phyloP scores from a whole-genome alignment of 2,888 invertebrate genomes.

The Synergus itoensis region DNA sequence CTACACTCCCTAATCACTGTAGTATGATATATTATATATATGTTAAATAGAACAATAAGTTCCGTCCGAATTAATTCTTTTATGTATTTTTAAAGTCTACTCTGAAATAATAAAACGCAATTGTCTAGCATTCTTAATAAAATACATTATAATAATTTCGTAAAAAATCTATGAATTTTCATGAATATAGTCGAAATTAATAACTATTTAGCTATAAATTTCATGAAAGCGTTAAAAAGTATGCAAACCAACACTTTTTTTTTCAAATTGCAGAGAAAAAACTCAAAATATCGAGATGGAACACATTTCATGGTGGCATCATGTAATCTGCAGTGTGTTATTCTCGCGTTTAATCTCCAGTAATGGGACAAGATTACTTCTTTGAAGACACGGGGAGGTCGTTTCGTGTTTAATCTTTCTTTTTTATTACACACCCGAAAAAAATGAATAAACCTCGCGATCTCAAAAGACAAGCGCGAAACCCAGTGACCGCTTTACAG shows the following conservation, averaged over 20 bases:
- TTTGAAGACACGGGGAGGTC: conserved; percentile 30
- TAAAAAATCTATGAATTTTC: too few relatives aligned
- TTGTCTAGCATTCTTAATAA: too few relatives aligned
- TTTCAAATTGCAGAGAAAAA: not conserved
- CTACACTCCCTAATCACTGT: not conserved
- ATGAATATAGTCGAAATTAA: too few relatives aligned
- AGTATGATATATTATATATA: too few relatives aligned
- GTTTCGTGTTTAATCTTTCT: conserved; percentile 25
- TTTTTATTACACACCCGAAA: conserved; percentile 31
- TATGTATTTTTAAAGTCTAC: too few relatives aligned
- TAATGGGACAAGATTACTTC: conserved; percentile 39
- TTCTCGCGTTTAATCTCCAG: conserved; percentile 37
- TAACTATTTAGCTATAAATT: not conserved
- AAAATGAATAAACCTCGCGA: conserved; percentile 38
- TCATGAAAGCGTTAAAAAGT: not conserved
- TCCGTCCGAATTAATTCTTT: too few relatives aligned
- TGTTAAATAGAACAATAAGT: too few relatives aligned
- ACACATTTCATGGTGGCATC: conserved; percentile 38
- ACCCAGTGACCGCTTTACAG: conserved; percentile 34
- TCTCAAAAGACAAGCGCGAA: conserved; percentile 19
- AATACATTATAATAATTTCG: too few relatives aligned
- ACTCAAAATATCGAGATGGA: conserved; percentile 22
- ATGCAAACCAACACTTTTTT: conserved; percentile 13
- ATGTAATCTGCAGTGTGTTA: conserved; percentile 29
- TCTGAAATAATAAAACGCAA: too few relatives aligned